Base-by-base conservation (phyloP, 1,140 invertebrate species). In the Apis cerana region DNA sequence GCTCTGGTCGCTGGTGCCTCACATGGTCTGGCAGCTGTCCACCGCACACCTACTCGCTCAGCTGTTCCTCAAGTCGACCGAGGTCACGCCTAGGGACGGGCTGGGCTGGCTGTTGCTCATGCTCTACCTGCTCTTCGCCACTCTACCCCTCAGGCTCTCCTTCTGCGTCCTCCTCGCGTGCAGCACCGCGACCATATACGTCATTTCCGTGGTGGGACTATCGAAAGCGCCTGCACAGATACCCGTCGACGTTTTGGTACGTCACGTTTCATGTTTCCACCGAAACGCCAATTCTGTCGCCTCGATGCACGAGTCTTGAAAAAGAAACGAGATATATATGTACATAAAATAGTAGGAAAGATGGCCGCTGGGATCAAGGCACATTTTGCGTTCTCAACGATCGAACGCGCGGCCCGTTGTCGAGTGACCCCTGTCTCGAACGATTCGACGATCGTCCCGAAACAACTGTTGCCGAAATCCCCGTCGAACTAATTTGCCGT, bases 121-220 rank as follows among this genome's bases (percentile, higher is more conserved):
- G 70, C 96, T 97, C 83, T 98, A 98, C 90, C 95, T 98, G n/a
- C 96, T 97, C n/a, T 96, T 97, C 91, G 97, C 97, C 58, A 97
- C 97, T 1, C 91, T 98, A 81, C 97, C 98, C 0, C 94, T 98
- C 65, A 95, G 96, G 43, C 91, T 97, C 3, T 93, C 95, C 13
- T 95, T 96, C 78, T 97, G 96, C 89, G 88, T 96, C 21, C 77
- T 95, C 52, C 92, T 97, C 48, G 95, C 96, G 7, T 79, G 96
- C 15, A 94, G 94, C 21, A 96, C 95, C 0, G 96, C 95, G 78
- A 92, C 94, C 4, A 93, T 95, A 19, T 96, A 97, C 87, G 91
- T 96, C 50, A 92, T 95, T 33, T 93, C 95, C 10, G 94, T 96
- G 4, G 92, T 95, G 52, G 93, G 93, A 19, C 93, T 95, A 19